Percentiles rank a stretch among this genome's conserved stretches.
Conservation (phyloP, 2,888 invertebrate genomes). For the Lasioglossum vierecki region DNA sequence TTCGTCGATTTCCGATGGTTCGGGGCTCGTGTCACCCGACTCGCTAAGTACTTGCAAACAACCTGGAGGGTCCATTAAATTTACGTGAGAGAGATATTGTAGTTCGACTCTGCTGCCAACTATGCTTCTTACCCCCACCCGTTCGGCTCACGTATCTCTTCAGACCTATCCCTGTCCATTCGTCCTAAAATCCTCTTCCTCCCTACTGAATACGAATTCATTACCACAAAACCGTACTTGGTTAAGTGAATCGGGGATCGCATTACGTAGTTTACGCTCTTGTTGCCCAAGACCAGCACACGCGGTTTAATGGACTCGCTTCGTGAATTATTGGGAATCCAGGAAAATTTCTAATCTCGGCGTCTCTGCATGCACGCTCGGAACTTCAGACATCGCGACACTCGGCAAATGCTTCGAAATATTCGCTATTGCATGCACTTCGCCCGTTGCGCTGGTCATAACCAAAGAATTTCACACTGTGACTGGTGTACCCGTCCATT, state of each 20-base stretch:
- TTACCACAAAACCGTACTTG: slow-evolving; percentile 40
- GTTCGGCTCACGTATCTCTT: not conserved
- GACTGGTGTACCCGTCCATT: no score
- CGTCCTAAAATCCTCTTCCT: not conserved
- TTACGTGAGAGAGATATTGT: slow-evolving; percentile 23
- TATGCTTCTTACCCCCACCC: slow-evolving; percentile 21
- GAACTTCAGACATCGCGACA: not conserved
- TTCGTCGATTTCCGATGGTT: not conserved
- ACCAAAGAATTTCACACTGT: not conserved
- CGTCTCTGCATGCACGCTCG: not conserved
- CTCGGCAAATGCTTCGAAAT: not conserved
- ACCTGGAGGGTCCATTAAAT: slow-evolving; percentile 51
- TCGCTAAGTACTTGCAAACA: slow-evolving; percentile 48
- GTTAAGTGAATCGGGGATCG: slow-evolving; percentile 21
- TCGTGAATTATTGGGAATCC: not conserved
- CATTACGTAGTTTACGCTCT: slow-evolving; percentile 22
- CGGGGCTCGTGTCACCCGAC: slow-evolving; percentile 2
- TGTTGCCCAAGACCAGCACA: not conserved
- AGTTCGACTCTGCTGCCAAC: not conserved
- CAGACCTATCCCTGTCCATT: not conserved
- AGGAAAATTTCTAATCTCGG: not conserved
- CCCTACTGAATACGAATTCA: slow-evolving; percentile 36
- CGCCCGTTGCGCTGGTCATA: not conserved
- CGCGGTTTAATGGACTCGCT: slow-evolving; percentile 18
- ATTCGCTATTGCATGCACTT: not conserved